Evolutionary conservation across 2,797 vertebrate species (phyloP).

Genomic region (Girardinus metallicus): DNA sequence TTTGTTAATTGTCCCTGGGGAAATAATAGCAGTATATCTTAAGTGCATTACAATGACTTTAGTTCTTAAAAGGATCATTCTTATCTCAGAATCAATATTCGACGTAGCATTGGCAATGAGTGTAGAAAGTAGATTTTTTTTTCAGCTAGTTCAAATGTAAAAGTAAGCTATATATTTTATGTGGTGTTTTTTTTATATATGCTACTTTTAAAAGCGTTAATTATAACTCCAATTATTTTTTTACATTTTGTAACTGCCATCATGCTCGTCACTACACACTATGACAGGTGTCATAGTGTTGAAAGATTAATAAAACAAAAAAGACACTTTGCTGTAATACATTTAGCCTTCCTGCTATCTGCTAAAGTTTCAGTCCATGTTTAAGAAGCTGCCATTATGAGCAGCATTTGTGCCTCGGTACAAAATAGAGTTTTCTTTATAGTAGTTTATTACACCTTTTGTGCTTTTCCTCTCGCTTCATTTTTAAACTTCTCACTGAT

Average conservation of each 20-base stretch:
- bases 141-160: too few relatives aligned
- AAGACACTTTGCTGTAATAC: background rate
- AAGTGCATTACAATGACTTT: background rate
- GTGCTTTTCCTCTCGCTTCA: background rate
- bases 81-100: background rate
- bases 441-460: conserved; percentile 5
- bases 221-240: too few relatives aligned
- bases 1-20: background rate
- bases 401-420: background rate
- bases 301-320: background rate
- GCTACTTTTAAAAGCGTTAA: too few relatives aligned
- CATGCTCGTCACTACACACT: background rate
- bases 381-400: background rate
- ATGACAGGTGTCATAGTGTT: background rate
- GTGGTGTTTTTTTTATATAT: too few relatives aligned
- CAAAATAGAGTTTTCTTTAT: background rate
- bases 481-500: conserved; percentile 6
- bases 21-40: background rate
- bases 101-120: background rate
- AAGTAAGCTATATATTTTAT: too few relatives aligned
- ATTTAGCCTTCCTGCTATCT: background rate
- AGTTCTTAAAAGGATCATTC: background rate
- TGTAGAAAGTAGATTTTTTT: background rate
- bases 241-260: too few relatives aligned
- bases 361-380: background rate